These are phyloP conservation scores for Apeira syringaria DNA, from an alignment of 2,888 invertebrate species.

Conservation along the genomic window DNA sequence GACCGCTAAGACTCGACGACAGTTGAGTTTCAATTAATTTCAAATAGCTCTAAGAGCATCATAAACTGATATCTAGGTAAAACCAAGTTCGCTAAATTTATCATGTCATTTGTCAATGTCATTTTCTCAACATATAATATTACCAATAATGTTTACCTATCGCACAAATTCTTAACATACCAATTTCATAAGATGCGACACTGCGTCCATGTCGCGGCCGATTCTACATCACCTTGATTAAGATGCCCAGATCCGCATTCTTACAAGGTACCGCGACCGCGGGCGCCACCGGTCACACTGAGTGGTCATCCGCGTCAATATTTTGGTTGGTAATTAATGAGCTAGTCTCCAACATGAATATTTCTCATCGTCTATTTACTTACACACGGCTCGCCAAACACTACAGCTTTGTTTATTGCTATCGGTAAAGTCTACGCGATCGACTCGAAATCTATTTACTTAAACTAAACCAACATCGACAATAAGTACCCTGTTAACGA, in stretches of 20 bases:
- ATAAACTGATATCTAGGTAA: too few relatives aligned
- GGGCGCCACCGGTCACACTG: slow-evolving; percentile 62
- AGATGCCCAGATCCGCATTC: slow-evolving; percentile 79
- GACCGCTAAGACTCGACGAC: too few relatives aligned
- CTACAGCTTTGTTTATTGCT: slow-evolving; percentile 26
- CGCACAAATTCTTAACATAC: slow-evolving; percentile 15
- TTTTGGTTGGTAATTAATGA: slow-evolving; percentile 78
- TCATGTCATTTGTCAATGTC: too few relatives aligned
- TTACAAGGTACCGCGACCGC: slow-evolving; percentile 55
- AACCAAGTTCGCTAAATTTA: too few relatives aligned
- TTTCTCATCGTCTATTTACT: slow-evolving; percentile 55
- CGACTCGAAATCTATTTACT: slow-evolving; percentile 16
- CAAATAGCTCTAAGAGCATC: too few relatives aligned
- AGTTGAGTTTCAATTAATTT: too few relatives aligned
- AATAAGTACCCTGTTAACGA: slow-evolving; percentile 15
- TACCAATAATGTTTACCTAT: too few relatives aligned
- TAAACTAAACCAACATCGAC: slow-evolving; percentile 19
- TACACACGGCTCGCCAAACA: slow-evolving; percentile 28
- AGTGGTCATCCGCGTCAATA: slow-evolving; percentile 63
- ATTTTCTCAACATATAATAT: too few relatives aligned
- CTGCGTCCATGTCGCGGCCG: slow-evolving; percentile 50
- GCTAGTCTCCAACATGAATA: slow-evolving; percentile 49
- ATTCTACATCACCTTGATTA: slow-evolving; percentile 74
- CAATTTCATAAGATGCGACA: slow-evolving; percentile 38
- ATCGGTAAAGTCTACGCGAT: slow-evolving; percentile 23